A percentile compares a stretch with the other conserved stretches of the same genome.
These are phyloP conservation scores for Drosophila insularis DNA, from an alignment of 1,140 invertebrate genomes.

Conservation along the genomic window DNA sequence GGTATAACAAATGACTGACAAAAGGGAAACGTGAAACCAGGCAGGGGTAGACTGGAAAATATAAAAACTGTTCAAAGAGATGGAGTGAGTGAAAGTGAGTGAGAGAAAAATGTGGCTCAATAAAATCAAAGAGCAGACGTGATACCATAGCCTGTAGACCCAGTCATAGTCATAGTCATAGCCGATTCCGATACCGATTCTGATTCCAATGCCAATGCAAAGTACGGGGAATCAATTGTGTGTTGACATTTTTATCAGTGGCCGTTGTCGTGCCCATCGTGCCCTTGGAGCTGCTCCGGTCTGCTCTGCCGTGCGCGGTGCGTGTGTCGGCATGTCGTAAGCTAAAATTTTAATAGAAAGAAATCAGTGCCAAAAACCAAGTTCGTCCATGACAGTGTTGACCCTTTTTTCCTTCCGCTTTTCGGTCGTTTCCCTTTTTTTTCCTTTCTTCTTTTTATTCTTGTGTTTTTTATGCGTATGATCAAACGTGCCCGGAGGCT, in stretches of 20 bases:
- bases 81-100: conserved; percentile 32
- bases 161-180: conserved; percentile 23
- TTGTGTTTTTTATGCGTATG: conserved; percentile 16
- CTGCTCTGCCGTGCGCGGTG: conserved; percentile 15
- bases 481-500: conserved; percentile 43
- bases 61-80: conserved; percentile 35
- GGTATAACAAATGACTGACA: conserved; percentile 9
- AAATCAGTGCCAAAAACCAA: conserved; percentile 62
- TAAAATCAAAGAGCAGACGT: conserved; percentile 80
- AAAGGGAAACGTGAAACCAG: conserved; percentile 46
- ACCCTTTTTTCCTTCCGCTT: conserved; percentile 58
- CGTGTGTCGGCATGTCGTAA: conserved; percentile 63
- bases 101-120: conserved; percentile 70
- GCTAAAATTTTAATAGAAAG: conserved; percentile 64
- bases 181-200: conserved; percentile 21
- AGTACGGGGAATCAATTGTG: conserved; percentile 77
- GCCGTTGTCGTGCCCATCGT: not conserved
- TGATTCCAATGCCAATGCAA: conserved; percentile 43
- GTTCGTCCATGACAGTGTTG: conserved; percentile 49
- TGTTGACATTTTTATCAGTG: conserved; percentile 80
- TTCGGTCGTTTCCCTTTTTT: conserved; percentile 37
- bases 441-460: conserved; percentile 31
- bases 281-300: conserved; percentile 1
- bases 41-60: conserved; percentile 42
- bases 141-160: conserved; percentile 44